Percentiles rank a stretch among this genome's conserved stretches.
Conservation (phyloP, 2,888 invertebrate genomes). For the Drosophila meridionalis region DNA sequence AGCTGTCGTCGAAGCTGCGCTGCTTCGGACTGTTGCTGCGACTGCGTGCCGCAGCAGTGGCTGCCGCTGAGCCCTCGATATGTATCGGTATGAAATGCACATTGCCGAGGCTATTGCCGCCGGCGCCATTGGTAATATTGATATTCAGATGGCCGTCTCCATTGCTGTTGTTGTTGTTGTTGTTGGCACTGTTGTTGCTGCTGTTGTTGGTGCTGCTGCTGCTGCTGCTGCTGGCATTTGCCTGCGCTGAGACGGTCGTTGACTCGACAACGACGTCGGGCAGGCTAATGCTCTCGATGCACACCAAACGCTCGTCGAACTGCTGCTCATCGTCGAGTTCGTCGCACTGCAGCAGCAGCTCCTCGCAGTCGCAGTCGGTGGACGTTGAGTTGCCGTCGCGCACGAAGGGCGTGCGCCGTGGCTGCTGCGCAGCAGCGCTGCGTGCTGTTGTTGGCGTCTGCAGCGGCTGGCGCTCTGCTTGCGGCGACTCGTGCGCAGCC, state of each 20-base stretch:
- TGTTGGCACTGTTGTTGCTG: slow-evolving; percentile 15
- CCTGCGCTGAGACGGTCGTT: slow-evolving; percentile 67
- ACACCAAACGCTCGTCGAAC: slow-evolving; percentile 81
- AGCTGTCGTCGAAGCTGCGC: slow-evolving; percentile 82
- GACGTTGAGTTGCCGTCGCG: slow-evolving; percentile 83
- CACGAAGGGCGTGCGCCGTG: slow-evolving; percentile 67
- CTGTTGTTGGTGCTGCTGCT: slow-evolving; percentile 26
- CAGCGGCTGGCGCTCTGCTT: slow-evolving; percentile 13
- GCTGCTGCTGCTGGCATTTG: slow-evolving; percentile 37
- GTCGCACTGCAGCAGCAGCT: slow-evolving; percentile 82
- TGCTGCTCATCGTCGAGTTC: slow-evolving; percentile 76
- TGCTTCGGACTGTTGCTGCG: slow-evolving; percentile 72
- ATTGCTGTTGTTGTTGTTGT: neutral
- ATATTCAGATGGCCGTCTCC: slow-evolving; percentile 83
- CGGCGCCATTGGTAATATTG: slow-evolving; percentile 80
- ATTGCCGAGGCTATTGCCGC: slow-evolving; percentile 82
- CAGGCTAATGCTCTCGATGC: slow-evolving; percentile 85
- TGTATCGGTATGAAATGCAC: slow-evolving; percentile 84
- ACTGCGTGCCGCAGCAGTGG: slow-evolving; percentile 49
- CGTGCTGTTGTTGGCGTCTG: slow-evolving; percentile 42
- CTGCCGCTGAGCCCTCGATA: slow-evolving; percentile 68
- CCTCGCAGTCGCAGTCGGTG: slow-evolving; percentile 79
- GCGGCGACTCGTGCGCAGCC: neutral
- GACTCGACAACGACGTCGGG: slow-evolving; percentile 85
- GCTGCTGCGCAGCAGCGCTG: slow-evolving; percentile 42